These are phyloP conservation scores for Dicaeum eximium DNA, from an alignment of 2,113 vertebrate genomes.

Conservation along the genomic window DNA sequence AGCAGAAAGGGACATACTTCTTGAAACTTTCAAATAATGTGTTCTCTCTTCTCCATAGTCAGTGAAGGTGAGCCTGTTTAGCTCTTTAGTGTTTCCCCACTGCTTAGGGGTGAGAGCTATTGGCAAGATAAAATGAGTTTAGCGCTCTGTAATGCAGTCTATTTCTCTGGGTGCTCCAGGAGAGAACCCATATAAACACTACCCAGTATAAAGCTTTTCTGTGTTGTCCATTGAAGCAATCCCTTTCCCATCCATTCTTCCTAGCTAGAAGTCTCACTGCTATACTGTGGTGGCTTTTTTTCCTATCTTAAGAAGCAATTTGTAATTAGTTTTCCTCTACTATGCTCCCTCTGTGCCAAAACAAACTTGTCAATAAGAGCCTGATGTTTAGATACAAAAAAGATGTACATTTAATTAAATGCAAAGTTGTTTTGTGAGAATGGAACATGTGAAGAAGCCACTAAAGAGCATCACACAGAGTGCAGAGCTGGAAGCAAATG, in stretches of 20 bases:
- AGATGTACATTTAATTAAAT: constrained; percentile 51
- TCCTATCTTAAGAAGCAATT: neutral
- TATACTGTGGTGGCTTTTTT: neutral
- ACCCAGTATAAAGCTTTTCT: neutral
- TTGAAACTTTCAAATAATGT: neutral
- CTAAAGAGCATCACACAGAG: constrained; percentile 37
- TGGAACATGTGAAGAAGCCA: constrained; percentile 1
- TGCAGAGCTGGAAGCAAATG: constrained; percentile 28
- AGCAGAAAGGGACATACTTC: neutral
- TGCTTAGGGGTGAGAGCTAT: neutral
- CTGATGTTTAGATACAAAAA: constrained; percentile 47
- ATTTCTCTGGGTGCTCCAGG: neutral
- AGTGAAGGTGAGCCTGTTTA: neutral
- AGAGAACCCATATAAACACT: neutral
- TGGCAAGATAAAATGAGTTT: neutral
- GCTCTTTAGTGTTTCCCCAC: neutral
- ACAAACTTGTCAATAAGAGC: constrained; percentile 42
- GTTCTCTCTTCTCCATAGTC: neutral
- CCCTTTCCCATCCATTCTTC: neutral
- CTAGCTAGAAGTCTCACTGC: neutral
- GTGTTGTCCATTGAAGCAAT: neutral
- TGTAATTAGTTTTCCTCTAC: constrained; percentile 19
- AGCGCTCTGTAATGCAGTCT: neutral
- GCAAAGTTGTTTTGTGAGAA: constrained; percentile 37
- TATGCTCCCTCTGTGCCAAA: constrained; percentile 9